Conservation (phyloP, 2,888 invertebrate genomes). For the Coremacera marginata region DNA sequence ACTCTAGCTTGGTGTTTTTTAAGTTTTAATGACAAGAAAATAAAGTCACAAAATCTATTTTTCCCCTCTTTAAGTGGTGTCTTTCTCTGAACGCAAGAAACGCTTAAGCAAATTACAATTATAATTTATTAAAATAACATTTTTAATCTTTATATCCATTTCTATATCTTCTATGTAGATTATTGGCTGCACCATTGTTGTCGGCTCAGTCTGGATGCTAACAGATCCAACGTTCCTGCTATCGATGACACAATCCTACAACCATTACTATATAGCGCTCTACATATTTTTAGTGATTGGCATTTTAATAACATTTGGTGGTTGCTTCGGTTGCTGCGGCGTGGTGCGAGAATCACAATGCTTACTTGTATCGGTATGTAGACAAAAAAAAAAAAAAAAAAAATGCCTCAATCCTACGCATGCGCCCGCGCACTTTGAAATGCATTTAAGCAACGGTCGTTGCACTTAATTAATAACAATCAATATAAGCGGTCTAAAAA, state of each 20-base stretch:
- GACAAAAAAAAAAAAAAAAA: slow-evolving; percentile 1
- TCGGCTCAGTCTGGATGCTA: slow-evolving; percentile 82
- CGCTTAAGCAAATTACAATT: neutral
- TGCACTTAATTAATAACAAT: slow-evolving; percentile 14
- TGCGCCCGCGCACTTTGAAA: neutral
- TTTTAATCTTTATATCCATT: neutral
- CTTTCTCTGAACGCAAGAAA: neutral
- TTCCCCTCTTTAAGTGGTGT: too few relatives aligned
- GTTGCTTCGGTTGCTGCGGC: slow-evolving; percentile 87
- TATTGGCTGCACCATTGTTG: slow-evolving; percentile 78
- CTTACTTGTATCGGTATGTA: slow-evolving; percentile 79
- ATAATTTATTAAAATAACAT: too few relatives aligned
- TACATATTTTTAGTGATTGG: slow-evolving; percentile 82
- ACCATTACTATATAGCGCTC: slow-evolving; percentile 74
- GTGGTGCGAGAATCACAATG: slow-evolving; percentile 83
- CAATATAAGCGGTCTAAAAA: neutral
- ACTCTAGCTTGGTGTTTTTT: too few relatives aligned
- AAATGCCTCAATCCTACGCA: neutral
- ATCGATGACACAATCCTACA: slow-evolving; percentile 73
- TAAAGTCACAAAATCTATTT: neutral
- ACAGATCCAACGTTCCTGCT: slow-evolving; percentile 81
- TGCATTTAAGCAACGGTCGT: neutral
- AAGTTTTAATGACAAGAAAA: neutral
- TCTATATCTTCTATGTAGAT: slow-evolving; percentile 71
- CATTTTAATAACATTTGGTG: slow-evolving; percentile 78